Evolutionary conservation across 2,888 invertebrate genomes (phyloP), one percentile per base, ranked within the genome.

Genomic region (Salpingus planirostris): DNA sequence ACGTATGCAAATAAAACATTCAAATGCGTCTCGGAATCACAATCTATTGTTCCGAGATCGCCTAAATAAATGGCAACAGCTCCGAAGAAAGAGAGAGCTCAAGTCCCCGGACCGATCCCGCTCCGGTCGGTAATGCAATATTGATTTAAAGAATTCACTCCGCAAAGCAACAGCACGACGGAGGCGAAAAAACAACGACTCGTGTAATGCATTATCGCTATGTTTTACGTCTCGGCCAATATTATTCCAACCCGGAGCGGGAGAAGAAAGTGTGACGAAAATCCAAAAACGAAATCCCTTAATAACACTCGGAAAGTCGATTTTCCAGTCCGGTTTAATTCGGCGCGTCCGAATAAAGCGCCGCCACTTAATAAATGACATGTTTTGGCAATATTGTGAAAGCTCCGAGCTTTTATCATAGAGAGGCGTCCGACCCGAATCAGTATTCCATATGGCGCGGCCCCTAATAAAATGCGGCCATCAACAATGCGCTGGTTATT

Each of bases 201-300:
- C 46, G 42, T 47, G 53, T 52, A 54, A 52, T 55, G 55, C 54
- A 55, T 55, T 51, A 55, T 54, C 52, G 51, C 51, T 44, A 53
- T 52, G 50, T 46, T 47, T 48, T 44, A 49, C n/a, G 47, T 44
- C 46, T 51, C 48, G 47, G 59, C 57, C 55, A 61, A 61, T 60
- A 60, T 61, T 60, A 61, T 61, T 60, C 59, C 58, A 59, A 59
- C 54, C 52, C n/a, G n/a, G n/a, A n/a, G n/a, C n/a, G n/a, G n/a
- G n/a, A n/a, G n/a, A n/a, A n/a, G 51, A 52, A 55, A 47, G 48
- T 51, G 54, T 48, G 43, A 40, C 31, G 32, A 46, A 44, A 49
- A 51, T 42, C n/a, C n/a, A 47, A 49, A 56, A 47, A 53, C 50
- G 48, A 53, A 54, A 51, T 46, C 37, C 49, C 47, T 44, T 60